A percentile compares a stretch with the other conserved stretches of the same genome.
Conservation (phyloP, 2,797 vertebrate species). For the Syndactyla subalaris region DNA sequence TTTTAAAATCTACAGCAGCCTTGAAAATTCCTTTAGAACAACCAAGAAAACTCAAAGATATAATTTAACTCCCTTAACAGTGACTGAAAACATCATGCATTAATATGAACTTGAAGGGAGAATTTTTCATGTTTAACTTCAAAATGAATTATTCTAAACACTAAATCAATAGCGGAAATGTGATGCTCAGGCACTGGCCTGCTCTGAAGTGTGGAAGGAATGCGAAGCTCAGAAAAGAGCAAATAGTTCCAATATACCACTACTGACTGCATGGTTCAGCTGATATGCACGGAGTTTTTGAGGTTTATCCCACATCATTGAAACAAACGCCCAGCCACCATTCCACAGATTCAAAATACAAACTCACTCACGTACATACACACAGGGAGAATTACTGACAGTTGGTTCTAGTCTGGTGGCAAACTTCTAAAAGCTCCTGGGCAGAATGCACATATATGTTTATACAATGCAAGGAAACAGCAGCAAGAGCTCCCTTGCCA, state of each 20-base stretch:
- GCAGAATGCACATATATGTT: background rate
- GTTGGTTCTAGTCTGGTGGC: background rate
- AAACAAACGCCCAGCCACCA: background rate
- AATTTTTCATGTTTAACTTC: background rate
- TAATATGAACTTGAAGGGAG: background rate
- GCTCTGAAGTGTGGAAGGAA: background rate
- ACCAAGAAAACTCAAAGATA: background rate
- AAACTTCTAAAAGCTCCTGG: background rate
- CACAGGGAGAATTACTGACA: background rate
- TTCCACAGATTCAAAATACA: background rate
- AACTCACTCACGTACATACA: background rate
- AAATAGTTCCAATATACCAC: background rate
- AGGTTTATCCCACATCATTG: background rate
- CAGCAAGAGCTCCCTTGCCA: conserved; percentile 11
- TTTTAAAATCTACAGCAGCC: background rate
- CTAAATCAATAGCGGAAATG: background rate
- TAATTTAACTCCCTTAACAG: background rate
- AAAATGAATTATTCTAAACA: background rate
- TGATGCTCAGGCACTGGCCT: background rate
- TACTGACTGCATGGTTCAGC: background rate
- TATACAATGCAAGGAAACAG: conserved; percentile 41
- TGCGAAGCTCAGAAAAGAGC: background rate
- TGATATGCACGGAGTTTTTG: background rate
- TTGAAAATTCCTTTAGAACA: background rate
- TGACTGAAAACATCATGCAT: background rate